Percentiles rank a stretch among this genome's conserved stretches.
phyloP scores from a whole-genome alignment of 2,797 vertebrate species.

The Steatocranus sp. region DNA sequence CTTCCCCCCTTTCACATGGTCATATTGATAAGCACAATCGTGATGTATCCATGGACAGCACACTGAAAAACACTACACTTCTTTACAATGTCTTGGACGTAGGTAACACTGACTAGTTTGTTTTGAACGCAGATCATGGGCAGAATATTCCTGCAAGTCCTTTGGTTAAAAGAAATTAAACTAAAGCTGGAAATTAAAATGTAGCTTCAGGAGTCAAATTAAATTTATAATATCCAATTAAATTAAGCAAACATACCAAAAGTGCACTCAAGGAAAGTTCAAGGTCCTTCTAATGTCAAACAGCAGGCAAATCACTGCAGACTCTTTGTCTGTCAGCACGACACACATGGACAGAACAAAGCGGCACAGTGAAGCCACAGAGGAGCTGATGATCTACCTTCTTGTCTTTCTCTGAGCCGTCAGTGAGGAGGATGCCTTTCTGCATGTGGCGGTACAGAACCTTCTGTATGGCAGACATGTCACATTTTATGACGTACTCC shows the following conservation, averaged over 20 bases:
- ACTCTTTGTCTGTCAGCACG: background rate
- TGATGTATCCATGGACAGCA: background rate
- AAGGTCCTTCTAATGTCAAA: background rate
- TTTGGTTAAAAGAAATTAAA: background rate
- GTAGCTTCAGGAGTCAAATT: background rate
- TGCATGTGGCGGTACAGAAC: slow-evolving; percentile 98
- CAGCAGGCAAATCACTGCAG: background rate
- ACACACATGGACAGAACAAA: background rate
- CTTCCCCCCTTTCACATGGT: rapidly evolving
- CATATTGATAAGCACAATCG: rapidly evolving
- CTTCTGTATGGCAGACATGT: slow-evolving; percentile 98
- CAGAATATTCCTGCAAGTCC: background rate
- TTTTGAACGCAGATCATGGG: background rate
- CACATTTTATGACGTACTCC: slow-evolving; percentile 97
- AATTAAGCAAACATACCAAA: background rate
- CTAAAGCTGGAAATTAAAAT: background rate
- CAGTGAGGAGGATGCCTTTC: slow-evolving; percentile 96
- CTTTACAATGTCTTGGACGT: background rate
- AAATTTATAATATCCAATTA: background rate
- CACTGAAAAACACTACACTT: background rate
- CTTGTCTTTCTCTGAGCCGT: slow-evolving; percentile 98
- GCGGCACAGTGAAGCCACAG: background rate
- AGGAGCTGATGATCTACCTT: slow-evolving; percentile 76
- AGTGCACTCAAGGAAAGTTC: background rate
- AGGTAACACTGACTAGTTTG: background rate